Percentiles rank a stretch among this genome's conserved stretches.
These are phyloP conservation scores for Myotis brandtii DNA, from an alignment of 2,113 vertebrate genomes.

Conservation along the genomic window DNA sequence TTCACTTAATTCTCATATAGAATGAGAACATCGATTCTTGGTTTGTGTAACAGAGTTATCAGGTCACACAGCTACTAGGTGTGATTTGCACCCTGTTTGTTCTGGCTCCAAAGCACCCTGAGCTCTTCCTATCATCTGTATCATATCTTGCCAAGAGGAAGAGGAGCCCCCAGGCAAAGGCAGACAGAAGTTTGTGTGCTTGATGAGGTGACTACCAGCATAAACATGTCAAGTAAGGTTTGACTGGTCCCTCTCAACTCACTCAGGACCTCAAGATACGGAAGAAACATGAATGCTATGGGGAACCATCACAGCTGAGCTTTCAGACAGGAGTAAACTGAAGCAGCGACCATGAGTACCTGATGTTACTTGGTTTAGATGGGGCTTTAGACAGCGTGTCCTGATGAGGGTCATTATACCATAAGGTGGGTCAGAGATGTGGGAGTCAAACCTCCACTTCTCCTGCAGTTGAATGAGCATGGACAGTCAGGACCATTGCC, in stretches of 20 bases:
- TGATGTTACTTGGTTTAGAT: slow-evolving; percentile 42
- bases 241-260: background rate
- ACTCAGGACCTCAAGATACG: background rate
- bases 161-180: background rate
- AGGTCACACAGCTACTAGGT: background rate
- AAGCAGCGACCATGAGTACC: background rate
- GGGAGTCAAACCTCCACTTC: slow-evolving; percentile 57
- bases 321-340: background rate
- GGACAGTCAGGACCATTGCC: background rate
- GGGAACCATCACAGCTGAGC: background rate
- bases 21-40: background rate
- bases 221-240: background rate
- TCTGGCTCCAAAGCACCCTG: background rate
- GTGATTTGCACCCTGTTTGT: background rate
- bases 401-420: slow-evolving; percentile 78
- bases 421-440: background rate
- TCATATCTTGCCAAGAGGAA: background rate
- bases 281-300: background rate
- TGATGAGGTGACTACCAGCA: background rate
- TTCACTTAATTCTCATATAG: background rate
- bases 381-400: slow-evolving; percentile 72
- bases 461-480: no score
- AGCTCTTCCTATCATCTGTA: background rate
- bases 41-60: background rate
- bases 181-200: background rate